Evolutionary conservation across 1,140 invertebrate genomes (phyloP).

Genomic region (Drosophila sturtevanti): DNA sequence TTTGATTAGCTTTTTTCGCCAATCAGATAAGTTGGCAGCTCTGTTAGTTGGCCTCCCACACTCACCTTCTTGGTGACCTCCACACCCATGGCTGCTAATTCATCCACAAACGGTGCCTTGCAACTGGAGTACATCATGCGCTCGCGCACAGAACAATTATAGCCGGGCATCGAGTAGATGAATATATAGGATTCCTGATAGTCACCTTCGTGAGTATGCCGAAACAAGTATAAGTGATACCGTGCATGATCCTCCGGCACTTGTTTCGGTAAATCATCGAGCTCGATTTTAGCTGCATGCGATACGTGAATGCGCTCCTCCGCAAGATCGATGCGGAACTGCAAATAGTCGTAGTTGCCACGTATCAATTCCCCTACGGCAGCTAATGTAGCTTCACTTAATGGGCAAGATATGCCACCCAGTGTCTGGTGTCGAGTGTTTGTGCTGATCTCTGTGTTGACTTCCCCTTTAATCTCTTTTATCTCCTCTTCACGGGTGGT

Average conservation of each 20-base stretch:
- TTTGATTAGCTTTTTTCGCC: background rate
- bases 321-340: conserved; percentile 88
- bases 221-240: conserved; percentile 96
- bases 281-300: conserved; percentile 85
- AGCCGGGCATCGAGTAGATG: conserved; percentile 98
- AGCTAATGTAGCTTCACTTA: conserved; percentile 91
- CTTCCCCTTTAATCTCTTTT: conserved; percentile 90
- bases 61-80: conserved; percentile 92
- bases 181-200: conserved; percentile 94
- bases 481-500: conserved; percentile 95
- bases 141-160: conserved; percentile 96
- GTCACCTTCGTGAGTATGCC: conserved; percentile 96
- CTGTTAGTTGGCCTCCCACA: background rate
- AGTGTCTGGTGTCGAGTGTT: conserved; percentile 95
- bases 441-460: conserved; percentile 90
- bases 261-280: conserved; percentile 88
- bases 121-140: conserved; percentile 99
- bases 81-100: conserved; percentile 90
- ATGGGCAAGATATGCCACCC: conserved; percentile 95
- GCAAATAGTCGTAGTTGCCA: conserved; percentile 89
- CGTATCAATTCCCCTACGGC: conserved; percentile 88
- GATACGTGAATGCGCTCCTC: conserved; percentile 84
- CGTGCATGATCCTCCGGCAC: conserved; percentile 93
- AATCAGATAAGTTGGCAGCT: too few relatives aligned
- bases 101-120: conserved; percentile 93